Evolutionary conservation across 2,797 vertebrate species (phyloP).

Genomic region (Leucoraja ocellata): DNA sequence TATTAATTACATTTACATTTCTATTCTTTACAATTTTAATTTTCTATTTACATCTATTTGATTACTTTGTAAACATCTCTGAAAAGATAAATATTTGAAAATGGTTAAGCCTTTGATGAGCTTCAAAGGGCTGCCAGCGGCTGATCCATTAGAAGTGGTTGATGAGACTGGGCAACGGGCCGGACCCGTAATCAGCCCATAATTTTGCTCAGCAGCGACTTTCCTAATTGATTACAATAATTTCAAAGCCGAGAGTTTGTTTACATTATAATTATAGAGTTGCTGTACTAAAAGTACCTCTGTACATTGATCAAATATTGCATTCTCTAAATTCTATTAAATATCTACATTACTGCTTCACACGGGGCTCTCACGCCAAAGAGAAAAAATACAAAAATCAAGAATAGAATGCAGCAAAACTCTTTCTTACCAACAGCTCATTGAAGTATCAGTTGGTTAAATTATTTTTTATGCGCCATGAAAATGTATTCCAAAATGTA

Average conservation of each 20-base stretch:
- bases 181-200: no score
- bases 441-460: neutral
- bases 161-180: no score
- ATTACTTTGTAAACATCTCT: no score
- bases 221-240: neutral
- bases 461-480: neutral
- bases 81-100: no score
- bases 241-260: neutral
- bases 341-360: neutral
- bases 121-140: no score
- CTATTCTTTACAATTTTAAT: no score
- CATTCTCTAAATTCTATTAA: neutral
- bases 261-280: neutral
- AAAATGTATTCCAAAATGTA: neutral
- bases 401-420: neutral
- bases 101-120: no score
- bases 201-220: no score
- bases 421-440: neutral
- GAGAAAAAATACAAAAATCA: neutral
- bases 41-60: no score
- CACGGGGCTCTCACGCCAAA: neutral
- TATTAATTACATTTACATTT: no score
- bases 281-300: neutral
- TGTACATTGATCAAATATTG: neutral
- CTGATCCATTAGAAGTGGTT: no score